These are phyloP conservation scores for Muscidifurax raptorellus DNA, from an alignment of 1,140 invertebrate species.

Conservation along the genomic window DNA sequence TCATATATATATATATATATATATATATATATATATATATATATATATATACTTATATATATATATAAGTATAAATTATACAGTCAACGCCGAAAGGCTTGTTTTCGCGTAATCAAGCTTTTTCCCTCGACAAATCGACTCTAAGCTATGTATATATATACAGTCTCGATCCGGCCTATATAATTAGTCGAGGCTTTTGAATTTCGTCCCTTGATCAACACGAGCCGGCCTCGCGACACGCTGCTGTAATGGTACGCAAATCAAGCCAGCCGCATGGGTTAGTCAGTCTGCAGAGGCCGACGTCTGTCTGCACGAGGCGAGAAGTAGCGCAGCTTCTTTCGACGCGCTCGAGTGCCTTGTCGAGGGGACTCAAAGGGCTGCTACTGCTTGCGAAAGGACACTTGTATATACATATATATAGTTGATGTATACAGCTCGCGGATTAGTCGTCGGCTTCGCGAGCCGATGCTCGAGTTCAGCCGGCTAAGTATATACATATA, in stretches of 20 bases:
- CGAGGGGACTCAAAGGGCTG: not conserved
- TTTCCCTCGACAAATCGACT: not conserved
- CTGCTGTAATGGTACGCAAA: not conserved
- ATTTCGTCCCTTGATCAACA: conserved; percentile 23
- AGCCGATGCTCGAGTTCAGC: not conserved
- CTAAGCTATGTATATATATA: no score
- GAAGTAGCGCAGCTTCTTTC: not conserved
- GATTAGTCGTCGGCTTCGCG: not conserved
- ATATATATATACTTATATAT: no score
- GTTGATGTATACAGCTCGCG: not conserved
- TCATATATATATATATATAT: no score
- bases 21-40: no score
- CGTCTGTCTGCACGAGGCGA: not conserved
- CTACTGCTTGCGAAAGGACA: not conserved
- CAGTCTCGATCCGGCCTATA: not conserved
- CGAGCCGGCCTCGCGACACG: not conserved
- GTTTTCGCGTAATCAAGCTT: no score
- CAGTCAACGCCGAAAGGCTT: no score
- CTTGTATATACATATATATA: no score
- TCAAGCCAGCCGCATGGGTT: not conserved
- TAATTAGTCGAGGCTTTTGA: conserved; percentile 22
- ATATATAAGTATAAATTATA: no score
- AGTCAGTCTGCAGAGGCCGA: not conserved
- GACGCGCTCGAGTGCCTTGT: conserved; percentile 2
- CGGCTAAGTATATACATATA: no score